These are phyloP conservation scores for Xenentodon cancila DNA, from an alignment of 2,797 vertebrate species.

Conservation along the genomic window DNA sequence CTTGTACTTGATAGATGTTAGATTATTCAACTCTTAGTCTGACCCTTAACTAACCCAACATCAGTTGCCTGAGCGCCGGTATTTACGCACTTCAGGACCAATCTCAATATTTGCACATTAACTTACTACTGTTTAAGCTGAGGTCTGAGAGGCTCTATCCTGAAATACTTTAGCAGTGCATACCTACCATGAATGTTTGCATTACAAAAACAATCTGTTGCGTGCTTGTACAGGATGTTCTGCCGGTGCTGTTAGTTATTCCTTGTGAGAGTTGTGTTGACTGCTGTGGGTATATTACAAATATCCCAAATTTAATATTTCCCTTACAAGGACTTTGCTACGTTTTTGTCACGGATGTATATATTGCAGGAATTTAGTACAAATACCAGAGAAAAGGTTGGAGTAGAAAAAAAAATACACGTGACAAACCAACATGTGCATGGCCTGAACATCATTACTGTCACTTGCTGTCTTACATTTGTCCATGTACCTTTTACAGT, in stretches of 20 bases:
- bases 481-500: slow-evolving; percentile 21
- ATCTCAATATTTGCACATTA: slow-evolving; percentile 63
- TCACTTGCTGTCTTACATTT: slow-evolving; percentile 22
- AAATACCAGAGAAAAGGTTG: slow-evolving; percentile 29
- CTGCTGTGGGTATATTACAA: slow-evolving; percentile 54
- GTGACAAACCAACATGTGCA: slow-evolving; percentile 11
- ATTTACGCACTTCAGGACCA: slow-evolving; percentile 54
- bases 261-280: slow-evolving; percentile 49
- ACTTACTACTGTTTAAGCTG: slow-evolving; percentile 17
- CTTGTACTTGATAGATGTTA: slow-evolving; percentile 18
- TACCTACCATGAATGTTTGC: slow-evolving; percentile 54
- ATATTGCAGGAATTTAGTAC: slow-evolving; percentile 32
- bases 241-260: slow-evolving; percentile 23
- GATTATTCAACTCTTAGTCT: slow-evolving; percentile 17
- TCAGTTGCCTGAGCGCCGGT: slow-evolving; percentile 29
- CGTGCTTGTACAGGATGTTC: slow-evolving; percentile 31
- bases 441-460: slow-evolving; percentile 2
- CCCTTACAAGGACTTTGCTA: slow-evolving; percentile 56
- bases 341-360: slow-evolving; percentile 37
- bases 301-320: slow-evolving; percentile 53
- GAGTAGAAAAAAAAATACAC: slow-evolving; percentile 2
- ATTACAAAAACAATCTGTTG: slow-evolving; percentile 56
- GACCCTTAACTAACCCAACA: slow-evolving; percentile 12
- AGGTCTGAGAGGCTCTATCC: slow-evolving; percentile 12
- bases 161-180: slow-evolving; percentile 34